These are phyloP conservation scores for Prunella himalayana DNA, from an alignment of 2,113 vertebrate genomes.

Conservation along the genomic window DNA sequence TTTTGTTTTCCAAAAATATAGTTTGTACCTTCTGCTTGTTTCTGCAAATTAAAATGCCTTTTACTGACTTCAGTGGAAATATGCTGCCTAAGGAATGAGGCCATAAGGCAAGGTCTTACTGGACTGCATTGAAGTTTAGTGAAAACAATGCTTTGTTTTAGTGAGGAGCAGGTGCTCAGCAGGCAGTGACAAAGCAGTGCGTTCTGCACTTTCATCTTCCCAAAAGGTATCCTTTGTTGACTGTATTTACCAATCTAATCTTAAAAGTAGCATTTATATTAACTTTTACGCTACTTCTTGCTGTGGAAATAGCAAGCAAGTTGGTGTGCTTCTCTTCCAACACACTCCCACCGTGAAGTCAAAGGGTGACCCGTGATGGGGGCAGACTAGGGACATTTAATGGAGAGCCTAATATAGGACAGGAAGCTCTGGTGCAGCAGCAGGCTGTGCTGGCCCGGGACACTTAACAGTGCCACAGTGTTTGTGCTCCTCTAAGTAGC, in stretches of 20 bases:
- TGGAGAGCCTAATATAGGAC: not conserved
- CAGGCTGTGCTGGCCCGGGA: not conserved
- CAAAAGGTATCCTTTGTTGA: not conserved
- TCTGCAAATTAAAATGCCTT: not conserved
- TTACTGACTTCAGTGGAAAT: not conserved
- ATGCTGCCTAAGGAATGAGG: not conserved
- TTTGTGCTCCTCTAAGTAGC: fast-evolving
- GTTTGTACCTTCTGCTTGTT: not conserved
- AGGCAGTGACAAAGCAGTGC: not conserved
- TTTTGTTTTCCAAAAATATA: not conserved
- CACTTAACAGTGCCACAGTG: fast-evolving
- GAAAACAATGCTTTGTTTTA: not conserved
- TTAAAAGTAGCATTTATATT: not conserved
- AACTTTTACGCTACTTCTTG: not conserved
- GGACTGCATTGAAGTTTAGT: not conserved
- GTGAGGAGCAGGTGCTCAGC: not conserved
- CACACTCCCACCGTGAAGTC: not conserved
- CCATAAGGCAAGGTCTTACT: not conserved
- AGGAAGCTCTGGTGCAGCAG: not conserved
- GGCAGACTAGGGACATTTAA: not conserved
- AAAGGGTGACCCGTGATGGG: not conserved
- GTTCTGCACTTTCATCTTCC: not conserved
- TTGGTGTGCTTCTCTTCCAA: not conserved
- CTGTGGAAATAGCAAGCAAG: not conserved
- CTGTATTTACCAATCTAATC: not conserved